Base-by-base conservation (phyloP, 2,797 vertebrate genomes). In the Gadopsis bispinosus region DNA sequence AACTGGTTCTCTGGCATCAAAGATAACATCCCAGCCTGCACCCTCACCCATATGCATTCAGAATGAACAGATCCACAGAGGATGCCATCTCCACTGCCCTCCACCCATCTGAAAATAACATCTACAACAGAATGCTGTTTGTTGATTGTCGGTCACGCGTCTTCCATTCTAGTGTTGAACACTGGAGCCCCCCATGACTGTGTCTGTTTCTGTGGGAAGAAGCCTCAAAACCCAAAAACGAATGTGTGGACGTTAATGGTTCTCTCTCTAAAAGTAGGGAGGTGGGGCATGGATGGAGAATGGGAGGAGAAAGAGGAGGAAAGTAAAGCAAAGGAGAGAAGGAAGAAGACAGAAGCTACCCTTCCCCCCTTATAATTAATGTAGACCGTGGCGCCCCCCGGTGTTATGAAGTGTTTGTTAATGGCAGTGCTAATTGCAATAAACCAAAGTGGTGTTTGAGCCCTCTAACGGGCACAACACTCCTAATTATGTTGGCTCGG, bases 361-460 rank as follows among this genome's bases (percentile, higher is more conserved):
- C 53, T 53, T 39, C 20, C 26, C 45, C 31, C 59, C 95, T 69
- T 67, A 85, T 88, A 77, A 89, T 86, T 87, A 88, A 90, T 87
- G 83, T 84, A 86, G 59, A 70, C 37, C 11, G 17, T 7, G 59
- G 64, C 47, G 16, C 77, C 79, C 94, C 92, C 91, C 91, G 87
- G 91, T 85, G 92, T 91, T 94, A 91, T 91, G 91, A 95, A 96
- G 94, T 92, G 94, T 94, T 95, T 95, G 95, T 96, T 97, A 96
- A 97, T 96, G 95, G 94, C 86, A 92, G 91, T 95, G 95, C 96
- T 97, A 97, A 98, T 98, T 97, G 96, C 96, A 96, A 95, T 96
- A 96, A 96, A 96, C 96, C 96, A 95, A 94, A 96, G 94, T 95
- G 95, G 92, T 96, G 96, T 97, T 97, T 96, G 76, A 96, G 96